Conservation (phyloP, 2,113 vertebrate species). For the Anser cygnoides region DNA sequence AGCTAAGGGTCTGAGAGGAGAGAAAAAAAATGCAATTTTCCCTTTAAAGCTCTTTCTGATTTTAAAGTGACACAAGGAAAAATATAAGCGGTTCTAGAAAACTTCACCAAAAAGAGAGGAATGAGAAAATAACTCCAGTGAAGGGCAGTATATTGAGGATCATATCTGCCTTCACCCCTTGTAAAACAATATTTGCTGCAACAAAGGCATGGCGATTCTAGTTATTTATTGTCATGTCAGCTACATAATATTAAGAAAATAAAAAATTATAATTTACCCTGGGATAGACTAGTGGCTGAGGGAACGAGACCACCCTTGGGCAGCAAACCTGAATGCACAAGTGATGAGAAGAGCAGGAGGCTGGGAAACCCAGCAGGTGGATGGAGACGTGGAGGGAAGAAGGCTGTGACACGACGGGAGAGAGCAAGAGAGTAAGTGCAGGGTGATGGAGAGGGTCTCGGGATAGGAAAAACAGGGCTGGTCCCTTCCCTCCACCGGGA, state of each 20-base stretch:
- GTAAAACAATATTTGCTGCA: conserved; percentile 48
- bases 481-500: neutral
- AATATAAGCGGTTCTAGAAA: conserved; percentile 38
- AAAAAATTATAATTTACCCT: neutral
- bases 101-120: neutral
- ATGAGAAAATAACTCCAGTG: neutral
- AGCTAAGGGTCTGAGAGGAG: neutral
- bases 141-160: conserved; percentile 26
- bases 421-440: neutral
- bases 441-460: neutral
- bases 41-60: conserved; percentile 62
- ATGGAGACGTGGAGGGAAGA: neutral
- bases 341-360: neutral
- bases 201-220: neutral
- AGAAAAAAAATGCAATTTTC: conserved; percentile 62
- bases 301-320: neutral
- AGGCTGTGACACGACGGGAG: neutral
- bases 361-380: neutral
- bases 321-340: neutral
- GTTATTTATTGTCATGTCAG: neutral
- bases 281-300: neutral
- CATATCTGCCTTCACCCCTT: conserved; percentile 38
- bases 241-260: conserved; percentile 2
- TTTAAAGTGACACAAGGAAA: conserved; percentile 49
- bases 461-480: neutral